These are phyloP conservation scores for Perca fluviatilis DNA, from an alignment of 2,113 vertebrate genomes.

Conservation along the genomic window DNA sequence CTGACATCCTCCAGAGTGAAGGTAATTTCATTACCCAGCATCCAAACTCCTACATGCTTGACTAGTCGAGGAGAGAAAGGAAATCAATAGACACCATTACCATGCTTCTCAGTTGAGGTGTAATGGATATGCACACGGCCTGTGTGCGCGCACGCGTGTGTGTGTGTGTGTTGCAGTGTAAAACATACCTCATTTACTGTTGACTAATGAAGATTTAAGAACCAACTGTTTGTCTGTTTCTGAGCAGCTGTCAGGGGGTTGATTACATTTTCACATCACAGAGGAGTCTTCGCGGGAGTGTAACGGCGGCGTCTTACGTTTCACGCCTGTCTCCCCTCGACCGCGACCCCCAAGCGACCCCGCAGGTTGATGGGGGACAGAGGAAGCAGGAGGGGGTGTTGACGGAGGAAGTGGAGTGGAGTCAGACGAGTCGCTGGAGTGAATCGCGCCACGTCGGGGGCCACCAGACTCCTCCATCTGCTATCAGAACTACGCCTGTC, in stretches of 20 bases:
- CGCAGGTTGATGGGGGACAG: slow-evolving; percentile 28
- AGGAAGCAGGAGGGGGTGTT: slow-evolving; percentile 20
- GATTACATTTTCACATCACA: slow-evolving; percentile 71
- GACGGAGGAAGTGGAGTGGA: slow-evolving; percentile 49
- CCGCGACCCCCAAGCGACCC: slow-evolving; percentile 54
- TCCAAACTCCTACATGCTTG: slow-evolving; percentile 76
- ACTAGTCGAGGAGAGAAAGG: slow-evolving; percentile 58
- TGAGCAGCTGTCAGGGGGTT: slow-evolving; percentile 74
- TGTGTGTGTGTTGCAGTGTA: slow-evolving; percentile 56
- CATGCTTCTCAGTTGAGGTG: slow-evolving; percentile 66
- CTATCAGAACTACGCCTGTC: slow-evolving; percentile 62
- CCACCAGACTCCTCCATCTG: slow-evolving; percentile 68
- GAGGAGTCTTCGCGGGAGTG: slow-evolving; percentile 35
- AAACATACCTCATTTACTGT: slow-evolving; percentile 77
- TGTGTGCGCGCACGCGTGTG: background rate
- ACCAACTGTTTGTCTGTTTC: slow-evolving; percentile 70
- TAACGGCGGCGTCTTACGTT: slow-evolving; percentile 45
- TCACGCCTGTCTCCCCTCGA: slow-evolving; percentile 50
- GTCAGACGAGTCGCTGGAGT: slow-evolving; percentile 46
- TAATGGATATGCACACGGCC: slow-evolving; percentile 62
- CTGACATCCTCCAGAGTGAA: slow-evolving; percentile 67
- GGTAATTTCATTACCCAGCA: slow-evolving; percentile 76
- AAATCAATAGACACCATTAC: slow-evolving; percentile 82
- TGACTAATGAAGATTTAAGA: slow-evolving; percentile 83
- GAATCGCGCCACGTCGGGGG: slow-evolving; percentile 31